Evolutionary conservation across 2,888 invertebrate genomes (phyloP).

Genomic region (Pollenia angustigena): DNA sequence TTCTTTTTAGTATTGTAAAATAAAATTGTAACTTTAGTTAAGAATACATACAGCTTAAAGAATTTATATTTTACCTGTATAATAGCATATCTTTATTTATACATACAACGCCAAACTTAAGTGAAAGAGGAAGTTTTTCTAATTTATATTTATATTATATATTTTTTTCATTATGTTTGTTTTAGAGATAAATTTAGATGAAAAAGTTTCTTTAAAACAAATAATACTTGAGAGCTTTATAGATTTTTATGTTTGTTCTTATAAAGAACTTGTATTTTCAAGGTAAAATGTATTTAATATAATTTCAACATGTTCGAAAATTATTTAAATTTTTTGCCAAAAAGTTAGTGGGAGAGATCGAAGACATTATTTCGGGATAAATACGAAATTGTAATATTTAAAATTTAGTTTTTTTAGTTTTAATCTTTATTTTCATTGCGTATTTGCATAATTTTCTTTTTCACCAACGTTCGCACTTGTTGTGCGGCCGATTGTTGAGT

Average conservation of each 20-base stretch:
- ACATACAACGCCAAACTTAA: conserved; percentile 57
- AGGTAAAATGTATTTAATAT: neutral
- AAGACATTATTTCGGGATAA: conserved; percentile 21
- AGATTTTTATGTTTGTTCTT: neutral
- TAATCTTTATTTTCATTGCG: conserved; percentile 83
- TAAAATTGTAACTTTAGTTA: conserved; percentile 34
- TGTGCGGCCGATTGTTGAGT: conserved; percentile 80
- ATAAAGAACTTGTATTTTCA: neutral
- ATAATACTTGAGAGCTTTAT: conserved; percentile 62
- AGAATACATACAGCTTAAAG: conserved; percentile 16
- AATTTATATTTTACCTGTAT: conserved; percentile 12
- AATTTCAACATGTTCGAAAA: conserved; percentile 2
- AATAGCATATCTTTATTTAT: conserved; percentile 49
- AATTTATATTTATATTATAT: conserved; percentile 9
- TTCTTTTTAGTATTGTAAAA: conserved; percentile 27
- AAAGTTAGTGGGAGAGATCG: conserved; percentile 18
- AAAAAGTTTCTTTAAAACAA: conserved; percentile 53
- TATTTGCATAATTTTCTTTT: conserved; percentile 84
- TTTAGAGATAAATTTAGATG: conserved; percentile 15
- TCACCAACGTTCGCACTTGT: conserved; percentile 84
- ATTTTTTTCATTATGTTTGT: neutral
- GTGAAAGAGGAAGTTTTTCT: neutral
- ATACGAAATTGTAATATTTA: neutral
- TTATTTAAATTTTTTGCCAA: neutral
- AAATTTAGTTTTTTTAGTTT: conserved; percentile 40